These are phyloP conservation scores for Sussaba pulchella DNA, from an alignment of 2,888 invertebrate species.

Conservation along the genomic window DNA sequence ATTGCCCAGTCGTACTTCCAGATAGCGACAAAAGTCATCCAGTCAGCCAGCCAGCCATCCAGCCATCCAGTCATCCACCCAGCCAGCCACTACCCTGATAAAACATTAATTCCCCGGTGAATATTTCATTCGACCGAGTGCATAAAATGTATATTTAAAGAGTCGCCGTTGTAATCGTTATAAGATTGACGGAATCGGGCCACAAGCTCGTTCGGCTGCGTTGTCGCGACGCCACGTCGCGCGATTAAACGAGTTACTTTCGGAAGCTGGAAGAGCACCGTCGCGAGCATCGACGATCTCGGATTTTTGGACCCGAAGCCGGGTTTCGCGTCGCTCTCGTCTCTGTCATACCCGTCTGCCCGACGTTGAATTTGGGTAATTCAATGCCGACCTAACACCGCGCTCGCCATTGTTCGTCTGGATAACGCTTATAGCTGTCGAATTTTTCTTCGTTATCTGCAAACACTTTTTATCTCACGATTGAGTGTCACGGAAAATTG, in stretches of 20 bases:
- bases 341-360: slow-evolving; percentile 31
- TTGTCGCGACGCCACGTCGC: slow-evolving; percentile 65
- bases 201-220: slow-evolving; percentile 71
- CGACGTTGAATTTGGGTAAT: slow-evolving; percentile 36
- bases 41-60: too few relatives aligned
- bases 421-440: slow-evolving; percentile 10
- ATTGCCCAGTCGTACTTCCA: neutral
- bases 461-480: neutral
- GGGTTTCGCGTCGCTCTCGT: slow-evolving; percentile 30
- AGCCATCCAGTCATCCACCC: slow-evolving; percentile 20
- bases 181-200: slow-evolving; percentile 82
- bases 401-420: neutral
- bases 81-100: slow-evolving; percentile 54
- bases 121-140: slow-evolving; percentile 79
- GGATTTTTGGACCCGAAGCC: slow-evolving; percentile 9
- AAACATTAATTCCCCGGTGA: slow-evolving; percentile 76
- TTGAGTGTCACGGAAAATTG: neutral
- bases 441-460: neutral
- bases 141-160: slow-evolving; percentile 80
- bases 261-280: slow-evolving; percentile 69
- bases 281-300: neutral
- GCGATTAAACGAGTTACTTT: slow-evolving; percentile 82
- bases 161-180: slow-evolving; percentile 66
- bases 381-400: slow-evolving; percentile 40
- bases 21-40: neutral